phyloP scores from a whole-genome alignment of 2,113 vertebrate species.

The Dicrurus megarhynchus region DNA sequence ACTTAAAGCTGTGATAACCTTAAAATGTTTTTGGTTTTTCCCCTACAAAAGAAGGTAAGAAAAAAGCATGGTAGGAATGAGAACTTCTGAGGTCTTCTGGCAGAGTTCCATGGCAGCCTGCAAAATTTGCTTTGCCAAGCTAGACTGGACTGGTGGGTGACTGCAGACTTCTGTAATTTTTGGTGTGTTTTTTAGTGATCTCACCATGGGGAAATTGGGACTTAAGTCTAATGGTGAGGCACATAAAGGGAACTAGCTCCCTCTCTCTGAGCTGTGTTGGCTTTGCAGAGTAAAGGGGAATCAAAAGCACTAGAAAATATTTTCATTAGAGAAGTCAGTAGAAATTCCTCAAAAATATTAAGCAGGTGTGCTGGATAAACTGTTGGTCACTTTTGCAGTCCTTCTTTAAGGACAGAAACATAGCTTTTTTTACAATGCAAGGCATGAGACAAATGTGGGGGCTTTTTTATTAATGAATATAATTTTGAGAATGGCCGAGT shows the following conservation, averaged over 20 bases:
- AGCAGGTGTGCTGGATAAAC: background rate
- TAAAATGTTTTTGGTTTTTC: background rate
- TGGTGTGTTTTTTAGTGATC: background rate
- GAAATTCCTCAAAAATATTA: background rate
- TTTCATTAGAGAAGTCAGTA: background rate
- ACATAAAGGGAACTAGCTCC: background rate
- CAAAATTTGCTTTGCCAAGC: background rate
- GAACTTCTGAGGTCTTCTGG: background rate
- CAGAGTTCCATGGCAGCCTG: background rate
- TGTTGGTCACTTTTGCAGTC: background rate
- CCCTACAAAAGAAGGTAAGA: background rate
- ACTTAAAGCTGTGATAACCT: background rate
- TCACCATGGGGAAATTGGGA: background rate
- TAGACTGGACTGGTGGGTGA: background rate
- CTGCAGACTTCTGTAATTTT: background rate
- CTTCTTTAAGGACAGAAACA: background rate
- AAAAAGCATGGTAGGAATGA: background rate
- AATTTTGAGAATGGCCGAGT: background rate
- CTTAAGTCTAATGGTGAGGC: background rate
- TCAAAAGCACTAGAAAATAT: background rate
- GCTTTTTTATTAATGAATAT: accelerated
- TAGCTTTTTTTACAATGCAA: background rate
- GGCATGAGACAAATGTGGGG: background rate
- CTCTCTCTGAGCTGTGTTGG: background rate
- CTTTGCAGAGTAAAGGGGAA: background rate